phyloP scores from a whole-genome alignment of 2,113 vertebrate species.

The Otus sunia region DNA sequence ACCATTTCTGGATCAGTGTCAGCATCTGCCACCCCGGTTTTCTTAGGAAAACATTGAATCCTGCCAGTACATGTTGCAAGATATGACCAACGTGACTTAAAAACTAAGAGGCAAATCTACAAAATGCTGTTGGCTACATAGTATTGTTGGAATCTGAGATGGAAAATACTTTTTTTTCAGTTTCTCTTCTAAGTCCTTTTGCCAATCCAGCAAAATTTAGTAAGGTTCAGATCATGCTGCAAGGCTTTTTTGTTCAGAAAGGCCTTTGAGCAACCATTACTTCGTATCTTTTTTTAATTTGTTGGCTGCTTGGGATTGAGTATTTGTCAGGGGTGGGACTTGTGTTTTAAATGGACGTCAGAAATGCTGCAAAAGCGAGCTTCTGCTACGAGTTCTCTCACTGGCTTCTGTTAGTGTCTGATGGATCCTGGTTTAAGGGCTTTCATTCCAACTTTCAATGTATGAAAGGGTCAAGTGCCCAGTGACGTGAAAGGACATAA shows the following conservation, averaged over 20 bases:
- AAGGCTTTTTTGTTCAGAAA: conserved; percentile 16
- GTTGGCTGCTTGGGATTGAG: not conserved
- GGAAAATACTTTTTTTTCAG: conserved; percentile 27
- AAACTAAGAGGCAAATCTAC: conserved; percentile 22
- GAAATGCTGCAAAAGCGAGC: not conserved
- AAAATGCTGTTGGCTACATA: conserved; percentile 44
- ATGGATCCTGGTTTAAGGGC: not conserved
- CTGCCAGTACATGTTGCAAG: conserved; percentile 65
- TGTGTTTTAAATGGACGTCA: not conserved
- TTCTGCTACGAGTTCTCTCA: not conserved
- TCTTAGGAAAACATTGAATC: conserved; percentile 47
- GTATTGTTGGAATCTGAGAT: conserved; percentile 51
- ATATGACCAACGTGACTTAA: conserved; percentile 55
- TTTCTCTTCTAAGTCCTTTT: not conserved
- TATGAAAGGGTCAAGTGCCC: not conserved
- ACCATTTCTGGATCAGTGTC: conserved; percentile 1
- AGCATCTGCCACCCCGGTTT: conserved; percentile 46
- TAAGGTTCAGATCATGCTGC: not conserved
- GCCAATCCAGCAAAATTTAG: conserved; percentile 26
- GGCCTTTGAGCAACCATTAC: not conserved
- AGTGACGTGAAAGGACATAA: fast-evolving
- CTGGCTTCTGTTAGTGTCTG: not conserved
- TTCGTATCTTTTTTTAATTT: not conserved
- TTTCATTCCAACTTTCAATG: not conserved
- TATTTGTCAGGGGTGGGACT: not conserved